These are phyloP conservation scores for Sinodicranocentrus sp. DNA, from an alignment of 2,888 invertebrate genomes.

Conservation along the genomic window DNA sequence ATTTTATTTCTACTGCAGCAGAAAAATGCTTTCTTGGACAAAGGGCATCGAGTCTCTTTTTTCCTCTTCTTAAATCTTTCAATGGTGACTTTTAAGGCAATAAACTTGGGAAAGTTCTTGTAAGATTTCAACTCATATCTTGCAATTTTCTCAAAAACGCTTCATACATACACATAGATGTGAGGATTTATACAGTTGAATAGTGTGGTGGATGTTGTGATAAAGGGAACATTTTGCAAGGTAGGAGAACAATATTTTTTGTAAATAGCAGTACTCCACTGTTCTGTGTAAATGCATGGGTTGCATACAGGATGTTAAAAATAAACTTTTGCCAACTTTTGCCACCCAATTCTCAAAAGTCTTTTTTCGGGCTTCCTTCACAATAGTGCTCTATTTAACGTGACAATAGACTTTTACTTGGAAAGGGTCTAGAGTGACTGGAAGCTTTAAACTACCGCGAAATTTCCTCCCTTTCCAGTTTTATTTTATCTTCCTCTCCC, in stretches of 20 bases:
- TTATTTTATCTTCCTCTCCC: neutral
- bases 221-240: too few relatives aligned
- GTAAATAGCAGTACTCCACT: too few relatives aligned
- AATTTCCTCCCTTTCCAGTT: neutral
- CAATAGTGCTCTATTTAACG: neutral
- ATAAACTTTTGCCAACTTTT: slow-evolving; percentile 1
- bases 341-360: neutral
- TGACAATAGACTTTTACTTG: too few relatives aligned
- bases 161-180: too few relatives aligned
- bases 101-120: slow-evolving; percentile 24
- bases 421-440: too few relatives aligned
- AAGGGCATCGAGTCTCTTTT: neutral
- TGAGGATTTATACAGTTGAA: too few relatives aligned
- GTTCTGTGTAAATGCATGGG: too few relatives aligned
- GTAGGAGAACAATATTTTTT: too few relatives aligned
- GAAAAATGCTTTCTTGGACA: too few relatives aligned
- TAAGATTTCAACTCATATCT: slow-evolving; percentile 21
- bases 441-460: neutral
- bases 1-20: too few relatives aligned
- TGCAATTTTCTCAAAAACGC: neutral
- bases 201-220: too few relatives aligned
- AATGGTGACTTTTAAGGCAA: slow-evolving; percentile 17
- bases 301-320: neutral
- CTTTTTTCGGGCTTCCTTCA: neutral
- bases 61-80: slow-evolving; percentile 17